Conservation (phyloP, 1,140 invertebrate genomes). For the Halesus radiatus region DNA sequence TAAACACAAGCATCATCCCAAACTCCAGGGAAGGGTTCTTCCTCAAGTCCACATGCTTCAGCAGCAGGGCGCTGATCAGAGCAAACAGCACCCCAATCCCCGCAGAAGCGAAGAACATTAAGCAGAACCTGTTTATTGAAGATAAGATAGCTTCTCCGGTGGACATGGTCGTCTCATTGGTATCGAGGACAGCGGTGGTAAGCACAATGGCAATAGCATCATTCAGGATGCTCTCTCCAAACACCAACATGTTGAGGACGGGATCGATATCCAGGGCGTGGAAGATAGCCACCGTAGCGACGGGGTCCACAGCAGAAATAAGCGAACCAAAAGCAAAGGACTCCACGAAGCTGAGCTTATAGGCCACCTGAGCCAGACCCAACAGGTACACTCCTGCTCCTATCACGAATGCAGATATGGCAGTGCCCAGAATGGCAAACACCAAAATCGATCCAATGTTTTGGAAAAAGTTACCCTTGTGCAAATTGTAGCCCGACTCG, state of each 20-base stretch:
- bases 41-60: constrained; percentile 96
- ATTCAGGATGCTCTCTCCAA: constrained; percentile 98
- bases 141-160: constrained; percentile 89
- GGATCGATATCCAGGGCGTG: constrained; percentile 96
- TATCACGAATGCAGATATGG: constrained; percentile 94
- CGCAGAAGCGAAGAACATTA: constrained; percentile 99
- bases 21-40: constrained; percentile 99
- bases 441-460: constrained; percentile 96
- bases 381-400: constrained; percentile 95
- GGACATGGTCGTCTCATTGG: constrained; percentile 80
- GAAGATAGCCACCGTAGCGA: constrained; percentile 98
- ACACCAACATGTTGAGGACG: constrained; percentile 97
- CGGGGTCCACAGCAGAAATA: constrained; percentile 99
- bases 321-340: constrained; percentile 98
- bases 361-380: constrained; percentile 90
- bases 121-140: constrained; percentile 91
- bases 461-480: constrained; percentile 99
- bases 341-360: constrained; percentile 93
- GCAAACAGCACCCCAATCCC: constrained; percentile 97
- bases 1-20: constrained; percentile 98
- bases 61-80: constrained; percentile 90
- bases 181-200: constrained; percentile 89
- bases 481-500: constrained; percentile 98
- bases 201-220: constrained; percentile 98
- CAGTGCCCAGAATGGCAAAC: constrained; percentile 97